Base-by-base conservation (phyloP, 2,888 invertebrate genomes). In the Sinhomidia bicolor region DNA sequence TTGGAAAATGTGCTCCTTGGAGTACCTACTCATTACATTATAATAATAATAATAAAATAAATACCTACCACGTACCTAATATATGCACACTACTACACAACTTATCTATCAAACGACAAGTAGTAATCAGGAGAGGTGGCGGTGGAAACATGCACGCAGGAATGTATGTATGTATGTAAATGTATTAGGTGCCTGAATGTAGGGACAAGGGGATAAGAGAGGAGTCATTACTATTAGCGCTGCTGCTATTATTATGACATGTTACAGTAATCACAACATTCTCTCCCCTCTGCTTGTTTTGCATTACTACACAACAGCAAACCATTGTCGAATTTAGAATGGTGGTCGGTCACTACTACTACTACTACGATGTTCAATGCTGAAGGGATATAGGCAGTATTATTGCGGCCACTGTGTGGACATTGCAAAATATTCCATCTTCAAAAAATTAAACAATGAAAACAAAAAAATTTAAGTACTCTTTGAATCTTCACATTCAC, bases 251-350 rank as follows among this genome's bases (percentile, higher is more conserved):
- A 47, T 68, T 68, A 32, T 68, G 82, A 71, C 82, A 82, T 82
- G 82, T 82, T 82, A 82, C 82, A 82, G 82, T 82, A 82, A 82
- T 82, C 82, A 82, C 82, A 71, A 36, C 47, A 17, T 62, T 82
- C 32, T 36, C 17, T 32, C 6, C 29, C 26, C 41, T 80, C 23
- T 47, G 17, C 5, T 17, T 54, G 17, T 54, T 7, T 14, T 54
- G 3, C 14, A 54, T 54, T 47, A 12, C 36, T n/a, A 36, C 36
- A 36, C 36, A 36, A 36, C 7, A 36, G 36, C 7, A 36, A 36
- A 36, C n/a, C n/a, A 12, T 14, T 47, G 47, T 47, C 10, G 47
- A 9, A 47, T 12, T 2, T 12, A 12, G 47, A 47, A 47, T 47
- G 47, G 6, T 47, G 47, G 47, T 47, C 47, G 12, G 10, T 9